Base-by-base conservation (phyloP, 2,797 vertebrate species). In the Acomys russatus region DNA sequence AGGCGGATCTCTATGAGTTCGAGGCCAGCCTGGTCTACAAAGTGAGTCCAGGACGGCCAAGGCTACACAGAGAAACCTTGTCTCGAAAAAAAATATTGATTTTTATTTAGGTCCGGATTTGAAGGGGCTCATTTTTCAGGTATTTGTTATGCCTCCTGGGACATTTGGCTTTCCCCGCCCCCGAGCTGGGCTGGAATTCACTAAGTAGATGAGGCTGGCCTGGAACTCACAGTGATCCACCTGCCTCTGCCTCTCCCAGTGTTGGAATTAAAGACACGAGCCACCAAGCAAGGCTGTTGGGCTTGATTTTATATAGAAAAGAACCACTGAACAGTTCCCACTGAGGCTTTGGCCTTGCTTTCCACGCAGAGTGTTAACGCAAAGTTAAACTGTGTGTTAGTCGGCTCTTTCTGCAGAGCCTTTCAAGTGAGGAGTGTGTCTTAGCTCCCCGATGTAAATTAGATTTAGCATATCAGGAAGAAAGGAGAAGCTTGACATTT, bases 401-500 rank as follows among this genome's bases (percentile, higher is more conserved):
- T 89, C 91, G 89, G 22, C 80, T 86, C 54, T 66, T 79, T 86
- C 61, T 93, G 74, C 76, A 89, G 85, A 86, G 88, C 49, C n/a
- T 38, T 63, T 63, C 70, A 63, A 54, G 12, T 35, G 14, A 33
- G 88, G 49, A 89, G 54, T 56, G 74, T 38, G 18, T 61, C 61
- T 78, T 89, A 35, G 63, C 73, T 44, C 64, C 30, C 28, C 49
- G 33, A 78, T 90, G 54, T 85, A 88, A 96, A 89, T 85, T 61
- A 86, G 63, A 89, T 59, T 51, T 68, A 86, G 8, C 1, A 10
- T 18, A 38, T 87, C 33, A 74, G 25, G 73, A 94, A 86, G 23
- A 94, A 94, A 59, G 87, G 28, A 85, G 25, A n/a, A 18, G 66
- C 76, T 86, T 82, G 83, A 88, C 73, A 91, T 95, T 85, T 96